phyloP scores from a whole-genome alignment of 1,140 invertebrate genomes.

The Papilio polytes region DNA sequence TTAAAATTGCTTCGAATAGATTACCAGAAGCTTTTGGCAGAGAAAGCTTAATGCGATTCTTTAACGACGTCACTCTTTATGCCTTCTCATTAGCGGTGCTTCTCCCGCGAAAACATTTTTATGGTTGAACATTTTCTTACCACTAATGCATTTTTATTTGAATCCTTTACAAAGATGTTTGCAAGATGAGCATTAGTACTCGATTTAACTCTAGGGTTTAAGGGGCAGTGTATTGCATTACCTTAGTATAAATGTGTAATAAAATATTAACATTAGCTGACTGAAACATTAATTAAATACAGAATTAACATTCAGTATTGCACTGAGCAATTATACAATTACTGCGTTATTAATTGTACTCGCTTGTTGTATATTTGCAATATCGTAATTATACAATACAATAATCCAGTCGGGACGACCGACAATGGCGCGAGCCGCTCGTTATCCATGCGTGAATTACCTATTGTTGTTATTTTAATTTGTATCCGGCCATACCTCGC shows the following conservation, averaged over 20 bases:
- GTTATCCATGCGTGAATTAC: constrained; percentile 75
- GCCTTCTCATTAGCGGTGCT: constrained; percentile 76
- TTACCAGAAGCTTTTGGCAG: constrained; percentile 78
- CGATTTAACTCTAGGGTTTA: not conserved
- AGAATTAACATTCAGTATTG: constrained; percentile 8
- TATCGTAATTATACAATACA: constrained; percentile 69
- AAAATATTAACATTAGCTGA: not conserved
- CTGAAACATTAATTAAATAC: not conserved
- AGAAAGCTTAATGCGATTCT: constrained; percentile 73
- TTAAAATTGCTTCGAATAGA: constrained; percentile 82
- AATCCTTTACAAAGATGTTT: not conserved
- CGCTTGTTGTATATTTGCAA: constrained; percentile 47
- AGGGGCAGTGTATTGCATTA: no score
- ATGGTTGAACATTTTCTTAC: constrained; percentile 64
- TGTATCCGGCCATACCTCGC: constrained; percentile 59
- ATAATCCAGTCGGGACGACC: constrained; percentile 73
- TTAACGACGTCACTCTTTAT: constrained; percentile 82
- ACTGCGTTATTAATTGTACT: constrained; percentile 47
- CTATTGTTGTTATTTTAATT: constrained; percentile 82
- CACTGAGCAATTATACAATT: constrained; percentile 29
- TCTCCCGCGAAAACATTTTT: constrained; percentile 69
- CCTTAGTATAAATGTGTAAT: not conserved
- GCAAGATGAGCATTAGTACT: not conserved
- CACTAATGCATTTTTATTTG: constrained; percentile 37
- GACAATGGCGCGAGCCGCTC: constrained; percentile 72